Conservation (phyloP, 2,888 invertebrate genomes). For the Tribolium freemani region DNA sequence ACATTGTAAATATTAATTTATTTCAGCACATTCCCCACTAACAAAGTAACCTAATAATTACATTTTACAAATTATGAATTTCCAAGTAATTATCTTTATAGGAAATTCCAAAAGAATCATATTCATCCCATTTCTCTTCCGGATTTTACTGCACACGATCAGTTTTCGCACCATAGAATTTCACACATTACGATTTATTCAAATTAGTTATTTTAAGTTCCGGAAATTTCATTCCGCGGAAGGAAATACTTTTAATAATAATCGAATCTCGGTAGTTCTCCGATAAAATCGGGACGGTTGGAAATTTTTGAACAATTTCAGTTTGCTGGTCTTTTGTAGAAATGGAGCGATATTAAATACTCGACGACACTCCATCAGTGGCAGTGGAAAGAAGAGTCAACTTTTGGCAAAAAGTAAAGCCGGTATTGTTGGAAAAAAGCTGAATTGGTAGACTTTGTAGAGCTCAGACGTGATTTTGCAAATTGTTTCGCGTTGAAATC, state of each 20-base stretch:
- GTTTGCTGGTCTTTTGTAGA: not conserved
- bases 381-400: not conserved
- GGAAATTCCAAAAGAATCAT: not conserved
- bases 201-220: not conserved
- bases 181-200: not conserved
- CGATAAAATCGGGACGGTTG: slow-evolving; percentile 3
- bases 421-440: slow-evolving; percentile 3
- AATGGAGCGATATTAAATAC: slow-evolving; percentile 15
- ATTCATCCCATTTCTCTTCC: not conserved
- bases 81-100: not conserved
- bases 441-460: not conserved
- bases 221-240: not conserved
- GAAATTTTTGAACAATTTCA: slow-evolving; percentile 14
- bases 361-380: not conserved
- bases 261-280: not conserved
- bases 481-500: slow-evolving; percentile 14
- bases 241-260: slow-evolving; percentile 1
- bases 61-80: slow-evolving; percentile 5
- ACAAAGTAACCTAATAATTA: slow-evolving; percentile 27
- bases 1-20: slow-evolving; percentile 24
- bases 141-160: not conserved
- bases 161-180: not conserved
- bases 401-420: not conserved
- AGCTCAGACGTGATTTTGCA: not conserved
- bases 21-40: slow-evolving; percentile 2